phyloP scores from a whole-genome alignment of 2,888 invertebrate species.

The Tortrix viridana region DNA sequence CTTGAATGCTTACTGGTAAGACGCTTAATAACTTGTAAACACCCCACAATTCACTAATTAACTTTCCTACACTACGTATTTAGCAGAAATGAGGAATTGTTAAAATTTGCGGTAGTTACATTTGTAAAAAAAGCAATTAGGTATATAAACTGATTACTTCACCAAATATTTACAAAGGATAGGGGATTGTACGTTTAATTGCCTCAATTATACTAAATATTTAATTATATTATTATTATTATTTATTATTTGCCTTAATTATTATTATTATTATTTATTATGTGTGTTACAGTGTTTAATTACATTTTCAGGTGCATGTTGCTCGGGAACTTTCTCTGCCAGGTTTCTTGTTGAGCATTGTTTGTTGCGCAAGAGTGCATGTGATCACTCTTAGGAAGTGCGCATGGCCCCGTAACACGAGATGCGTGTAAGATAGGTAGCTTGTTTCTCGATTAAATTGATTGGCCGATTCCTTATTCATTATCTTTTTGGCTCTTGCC shows the following conservation, averaged over 20 bases:
- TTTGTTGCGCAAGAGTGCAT: conserved; percentile 36
- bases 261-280: too few relatives aligned
- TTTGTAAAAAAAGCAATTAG: conserved; percentile 4
- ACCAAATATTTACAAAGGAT: conserved; percentile 12
- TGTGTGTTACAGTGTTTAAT: conserved; percentile 33
- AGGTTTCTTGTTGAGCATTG: conserved; percentile 40
- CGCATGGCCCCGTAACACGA: conserved; percentile 35
- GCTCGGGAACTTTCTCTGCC: conserved; percentile 38
- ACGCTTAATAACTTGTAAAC: neutral
- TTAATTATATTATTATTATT: too few relatives aligned
- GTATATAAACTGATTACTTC: conserved; percentile 25
- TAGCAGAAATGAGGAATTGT: conserved; percentile 18
- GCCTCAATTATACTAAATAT: conserved; percentile 16
- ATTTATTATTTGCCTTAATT: conserved; percentile 19
- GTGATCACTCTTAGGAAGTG: conserved; percentile 35
- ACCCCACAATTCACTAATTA: conserved; percentile 1
- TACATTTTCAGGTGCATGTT: conserved; percentile 16
- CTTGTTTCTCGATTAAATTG: conserved; percentile 18
- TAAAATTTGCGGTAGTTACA: conserved; percentile 11
- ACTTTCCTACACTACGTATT: conserved; percentile 18
- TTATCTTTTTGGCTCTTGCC: too few relatives aligned
- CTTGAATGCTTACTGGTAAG: neutral
- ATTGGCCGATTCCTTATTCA: conserved; percentile 2
- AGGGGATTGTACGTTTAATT: conserved; percentile 19
- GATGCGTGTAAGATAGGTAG: conserved; percentile 31